phyloP scores from a whole-genome alignment of 2,797 vertebrate species.

The Xyrichtys novacula region DNA sequence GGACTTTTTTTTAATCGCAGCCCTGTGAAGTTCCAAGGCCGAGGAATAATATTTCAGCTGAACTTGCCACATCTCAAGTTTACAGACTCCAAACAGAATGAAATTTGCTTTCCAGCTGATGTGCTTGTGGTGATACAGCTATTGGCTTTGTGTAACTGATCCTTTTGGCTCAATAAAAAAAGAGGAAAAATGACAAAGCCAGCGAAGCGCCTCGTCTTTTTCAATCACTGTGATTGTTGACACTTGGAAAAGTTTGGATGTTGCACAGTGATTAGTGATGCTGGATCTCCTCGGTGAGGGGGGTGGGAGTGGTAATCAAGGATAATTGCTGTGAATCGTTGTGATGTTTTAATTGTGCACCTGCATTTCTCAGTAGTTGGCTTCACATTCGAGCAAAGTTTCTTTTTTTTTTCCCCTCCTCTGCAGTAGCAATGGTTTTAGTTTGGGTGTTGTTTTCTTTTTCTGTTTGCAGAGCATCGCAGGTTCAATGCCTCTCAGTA shows the following conservation, averaged over 20 bases:
- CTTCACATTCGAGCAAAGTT: slow-evolving; percentile 22
- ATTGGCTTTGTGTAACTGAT: slow-evolving; percentile 23
- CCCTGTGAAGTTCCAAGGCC: slow-evolving; percentile 1
- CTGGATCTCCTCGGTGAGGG: slow-evolving; percentile 54
- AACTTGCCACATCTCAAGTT: neutral
- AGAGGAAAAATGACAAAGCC: slow-evolving; percentile 31
- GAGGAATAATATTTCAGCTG: no score
- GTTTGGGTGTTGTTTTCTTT: slow-evolving; percentile 3
- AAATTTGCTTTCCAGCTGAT: neutral
- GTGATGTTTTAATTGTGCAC: slow-evolving; percentile 75
- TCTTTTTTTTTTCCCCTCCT: slow-evolving; percentile 16
- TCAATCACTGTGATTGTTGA: slow-evolving; percentile 64
- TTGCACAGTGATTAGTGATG: slow-evolving; percentile 64
- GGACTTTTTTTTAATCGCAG: neutral
- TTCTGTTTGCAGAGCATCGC: slow-evolving; percentile 18
- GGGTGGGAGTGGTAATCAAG: slow-evolving; percentile 71
- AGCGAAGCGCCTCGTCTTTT: slow-evolving; percentile 26
- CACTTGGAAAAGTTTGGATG: slow-evolving; percentile 71
- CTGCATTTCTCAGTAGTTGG: slow-evolving; percentile 63
- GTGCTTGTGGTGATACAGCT: slow-evolving; percentile 4
- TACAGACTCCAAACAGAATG: neutral
- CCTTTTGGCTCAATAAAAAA: slow-evolving; percentile 17
- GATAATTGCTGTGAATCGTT: slow-evolving; percentile 76
- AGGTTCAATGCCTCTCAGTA: slow-evolving; percentile 12
- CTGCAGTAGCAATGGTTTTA: neutral